Percentiles rank a stretch among this genome's conserved stretches.
phyloP scores from a whole-genome alignment of 2,113 vertebrate species.

The Laticauda laticaudata region DNA sequence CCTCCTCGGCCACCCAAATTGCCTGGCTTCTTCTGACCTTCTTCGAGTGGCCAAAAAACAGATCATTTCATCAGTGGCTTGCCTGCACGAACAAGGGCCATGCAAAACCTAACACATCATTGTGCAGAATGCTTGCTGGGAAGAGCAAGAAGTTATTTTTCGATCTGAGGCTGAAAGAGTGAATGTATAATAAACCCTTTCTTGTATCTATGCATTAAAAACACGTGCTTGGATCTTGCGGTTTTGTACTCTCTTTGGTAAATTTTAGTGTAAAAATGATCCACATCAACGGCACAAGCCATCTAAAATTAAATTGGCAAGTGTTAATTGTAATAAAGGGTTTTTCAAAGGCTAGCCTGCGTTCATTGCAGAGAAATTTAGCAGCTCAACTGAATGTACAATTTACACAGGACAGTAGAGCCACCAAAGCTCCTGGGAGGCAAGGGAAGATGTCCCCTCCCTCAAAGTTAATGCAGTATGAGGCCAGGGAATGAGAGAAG shows the following conservation, averaged over 20 bases:
- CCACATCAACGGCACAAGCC: not conserved
- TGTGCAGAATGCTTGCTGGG: not conserved
- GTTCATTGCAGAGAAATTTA: not conserved
- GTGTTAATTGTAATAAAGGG: not conserved
- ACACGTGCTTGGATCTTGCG: not conserved
- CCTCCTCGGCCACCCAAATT: not conserved
- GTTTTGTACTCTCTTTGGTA: not conserved
- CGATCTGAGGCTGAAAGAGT: not conserved
- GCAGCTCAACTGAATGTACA: not conserved
- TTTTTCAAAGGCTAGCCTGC: not conserved
- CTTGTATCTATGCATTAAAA: not conserved
- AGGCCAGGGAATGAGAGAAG: not conserved
- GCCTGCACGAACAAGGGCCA: not conserved
- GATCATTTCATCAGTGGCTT: not conserved
- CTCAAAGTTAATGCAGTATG: not conserved
- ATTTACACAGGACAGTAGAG: not conserved
- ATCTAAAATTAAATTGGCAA: not conserved
- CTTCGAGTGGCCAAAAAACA: not conserved
- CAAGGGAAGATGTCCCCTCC: not conserved
- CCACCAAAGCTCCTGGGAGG: not conserved
- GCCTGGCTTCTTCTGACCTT: not conserved
- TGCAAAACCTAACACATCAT: not conserved
- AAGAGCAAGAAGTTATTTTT: not conserved
- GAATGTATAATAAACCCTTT: not conserved
- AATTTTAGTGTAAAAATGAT: not conserved